Conservation (phyloP, 2,797 vertebrate species). For the Ctenosaura bakeri region DNA sequence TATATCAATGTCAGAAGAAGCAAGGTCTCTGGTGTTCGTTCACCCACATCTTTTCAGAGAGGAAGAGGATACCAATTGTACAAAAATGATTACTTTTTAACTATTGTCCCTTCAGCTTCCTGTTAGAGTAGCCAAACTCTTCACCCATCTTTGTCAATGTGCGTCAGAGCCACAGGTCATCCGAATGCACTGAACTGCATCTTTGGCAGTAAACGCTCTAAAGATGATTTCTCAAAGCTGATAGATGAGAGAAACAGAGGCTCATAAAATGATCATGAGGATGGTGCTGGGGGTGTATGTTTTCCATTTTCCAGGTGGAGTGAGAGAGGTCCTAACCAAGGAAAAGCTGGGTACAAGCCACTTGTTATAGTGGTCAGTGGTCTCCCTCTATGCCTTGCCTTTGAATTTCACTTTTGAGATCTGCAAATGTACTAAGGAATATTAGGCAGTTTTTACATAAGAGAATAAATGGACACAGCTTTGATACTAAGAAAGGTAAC, state of each 20-base stretch:
- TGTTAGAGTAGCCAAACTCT: slow-evolving; percentile 2
- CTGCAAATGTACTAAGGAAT: too few relatives aligned
- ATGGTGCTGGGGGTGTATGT: too few relatives aligned
- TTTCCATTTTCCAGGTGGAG: background rate
- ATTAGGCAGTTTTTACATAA: too few relatives aligned
- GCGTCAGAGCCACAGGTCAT: slow-evolving; percentile 47
- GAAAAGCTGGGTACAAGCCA: too few relatives aligned
- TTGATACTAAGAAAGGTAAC: too few relatives aligned
- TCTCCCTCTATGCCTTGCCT: too few relatives aligned
- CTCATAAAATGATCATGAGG: background rate
- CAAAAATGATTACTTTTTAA: slow-evolving; percentile 31
- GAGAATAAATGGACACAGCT: too few relatives aligned
- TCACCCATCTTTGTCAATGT: slow-evolving; percentile 18
- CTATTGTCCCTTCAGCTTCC: slow-evolving; percentile 19
- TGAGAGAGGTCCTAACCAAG: too few relatives aligned
- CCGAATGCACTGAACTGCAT: slow-evolving; percentile 12
- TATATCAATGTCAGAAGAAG: background rate
- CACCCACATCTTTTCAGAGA: background rate
- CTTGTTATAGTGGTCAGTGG: too few relatives aligned
- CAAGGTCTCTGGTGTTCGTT: background rate
- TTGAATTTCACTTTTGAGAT: too few relatives aligned
- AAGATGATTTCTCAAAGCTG: slow-evolving; percentile 19
- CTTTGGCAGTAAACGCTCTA: slow-evolving; percentile 17
- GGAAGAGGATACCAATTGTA: background rate
- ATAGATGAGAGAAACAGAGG: background rate